A percentile compares a stretch with the other conserved stretches of the same genome.
phyloP scores from a whole-genome alignment of 23 tunicate species.

The Botrylloides violaceus region DNA sequence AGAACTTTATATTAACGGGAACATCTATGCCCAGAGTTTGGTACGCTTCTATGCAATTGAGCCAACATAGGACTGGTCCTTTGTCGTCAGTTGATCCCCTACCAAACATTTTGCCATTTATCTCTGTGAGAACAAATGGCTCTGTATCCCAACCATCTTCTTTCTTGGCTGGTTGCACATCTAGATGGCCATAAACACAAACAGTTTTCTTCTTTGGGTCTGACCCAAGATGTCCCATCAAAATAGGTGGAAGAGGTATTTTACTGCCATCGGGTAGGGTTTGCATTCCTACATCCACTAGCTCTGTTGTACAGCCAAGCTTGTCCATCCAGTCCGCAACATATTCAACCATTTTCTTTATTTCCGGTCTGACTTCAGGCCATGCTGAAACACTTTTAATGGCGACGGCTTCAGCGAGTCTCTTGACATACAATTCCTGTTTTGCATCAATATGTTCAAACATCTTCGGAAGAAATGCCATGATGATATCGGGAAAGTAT shows the following conservation, averaged over 20 bases:
- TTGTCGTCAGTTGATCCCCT: conserved; percentile 99
- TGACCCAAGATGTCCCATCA: conserved; percentile 76
- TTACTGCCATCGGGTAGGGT: conserved; percentile 66
- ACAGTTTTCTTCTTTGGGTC: conserved; percentile 91
- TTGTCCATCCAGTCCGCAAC: conserved; percentile 51
- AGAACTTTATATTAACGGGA: conserved; percentile 90
- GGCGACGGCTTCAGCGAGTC: conserved; percentile 92
- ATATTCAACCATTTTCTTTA: conserved; percentile 56
- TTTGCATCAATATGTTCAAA: conserved; percentile 71
- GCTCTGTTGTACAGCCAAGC: conserved; percentile 65
- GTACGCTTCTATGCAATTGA: conserved; percentile 95
- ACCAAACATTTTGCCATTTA: conserved; percentile 92
- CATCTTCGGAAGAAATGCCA: conserved; percentile 59
- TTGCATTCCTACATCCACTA: conserved; percentile 69
- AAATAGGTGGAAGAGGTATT: conserved; percentile 77
- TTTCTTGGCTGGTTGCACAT: conserved; percentile 93
- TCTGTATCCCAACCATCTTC: conserved; percentile 99
- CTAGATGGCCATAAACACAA: conserved; percentile 95
- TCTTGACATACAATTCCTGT: conserved; percentile 65
- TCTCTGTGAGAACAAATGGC: conserved; percentile 96
- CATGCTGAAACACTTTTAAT: conserved; percentile 92
- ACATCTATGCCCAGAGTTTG: conserved; percentile 63
- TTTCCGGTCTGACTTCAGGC: conserved; percentile 82
- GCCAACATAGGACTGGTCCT: conserved; percentile 96
- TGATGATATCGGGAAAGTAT: too few relatives aligned